A percentile compares a stretch with the other conserved stretches of the same genome.
Conservation (phyloP, 2,113 vertebrate genomes). For the Corythornis vintsioides region DNA sequence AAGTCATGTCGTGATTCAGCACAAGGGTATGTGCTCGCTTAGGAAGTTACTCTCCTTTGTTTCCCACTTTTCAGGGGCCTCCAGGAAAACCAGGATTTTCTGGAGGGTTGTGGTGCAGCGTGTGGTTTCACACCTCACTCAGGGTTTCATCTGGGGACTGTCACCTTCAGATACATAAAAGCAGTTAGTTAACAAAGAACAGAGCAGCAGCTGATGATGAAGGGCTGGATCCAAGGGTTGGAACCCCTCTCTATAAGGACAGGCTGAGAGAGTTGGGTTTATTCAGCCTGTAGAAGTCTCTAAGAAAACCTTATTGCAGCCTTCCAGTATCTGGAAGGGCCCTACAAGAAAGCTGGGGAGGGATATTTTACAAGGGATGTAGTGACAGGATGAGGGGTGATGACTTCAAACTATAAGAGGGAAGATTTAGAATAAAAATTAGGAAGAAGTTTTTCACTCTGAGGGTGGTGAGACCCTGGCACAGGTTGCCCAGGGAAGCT, state of each 20-base stretch:
- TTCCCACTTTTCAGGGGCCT: neutral
- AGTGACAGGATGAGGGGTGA: neutral
- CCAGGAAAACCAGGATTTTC: neutral
- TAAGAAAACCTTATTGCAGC: neutral
- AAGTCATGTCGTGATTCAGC: fast-evolving
- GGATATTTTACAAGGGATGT: neutral
- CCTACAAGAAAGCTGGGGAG: neutral
- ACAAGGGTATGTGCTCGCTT: neutral
- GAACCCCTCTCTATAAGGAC: neutral
- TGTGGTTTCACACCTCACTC: neutral
- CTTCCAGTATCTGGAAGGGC: neutral
- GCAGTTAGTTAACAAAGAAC: neutral
- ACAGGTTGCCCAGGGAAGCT: neutral
- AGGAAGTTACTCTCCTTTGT: fast-evolving
- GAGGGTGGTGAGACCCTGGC: neutral
- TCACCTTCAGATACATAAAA: neutral
- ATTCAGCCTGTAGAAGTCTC: neutral
- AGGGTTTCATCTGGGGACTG: neutral
- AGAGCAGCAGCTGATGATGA: neutral
- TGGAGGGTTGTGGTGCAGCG: fast-evolving
- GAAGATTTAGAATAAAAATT: neutral
- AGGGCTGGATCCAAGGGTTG: no score
- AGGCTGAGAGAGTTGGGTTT: neutral
- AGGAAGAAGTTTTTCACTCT: neutral
- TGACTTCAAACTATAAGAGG: neutral